Percentiles rank a stretch among this genome's conserved stretches.
These are phyloP conservation scores for Eristalis arbustorum DNA, from an alignment of 2,888 invertebrate species.

Conservation along the genomic window DNA sequence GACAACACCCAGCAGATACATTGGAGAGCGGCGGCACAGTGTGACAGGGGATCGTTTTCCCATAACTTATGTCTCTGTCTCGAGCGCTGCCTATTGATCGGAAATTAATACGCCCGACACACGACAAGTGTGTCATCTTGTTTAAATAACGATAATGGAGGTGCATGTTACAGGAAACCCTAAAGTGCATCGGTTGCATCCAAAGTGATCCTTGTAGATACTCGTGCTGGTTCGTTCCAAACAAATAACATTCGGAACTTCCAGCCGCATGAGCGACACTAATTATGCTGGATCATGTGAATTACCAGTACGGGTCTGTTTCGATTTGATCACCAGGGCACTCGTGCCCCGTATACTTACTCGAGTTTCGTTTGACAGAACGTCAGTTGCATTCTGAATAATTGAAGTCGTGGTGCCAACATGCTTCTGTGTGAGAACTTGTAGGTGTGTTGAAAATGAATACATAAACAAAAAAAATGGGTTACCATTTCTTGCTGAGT, in stretches of 20 bases:
- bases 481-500: too few species aligned
- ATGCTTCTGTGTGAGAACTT: too few species aligned
- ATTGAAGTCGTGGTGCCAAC: too few species aligned
- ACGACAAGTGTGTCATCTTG: conserved; percentile 71
- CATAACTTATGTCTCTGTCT: conserved; percentile 65
- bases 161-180: conserved; percentile 70
- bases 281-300: conserved; percentile 44
- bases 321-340: conserved; percentile 15
- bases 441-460: too few species aligned
- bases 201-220: conserved; percentile 56
- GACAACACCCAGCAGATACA: conserved; percentile 49
- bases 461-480: too few species aligned
- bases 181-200: conserved; percentile 69
- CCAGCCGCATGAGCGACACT: conserved; percentile 39
- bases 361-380: conserved; percentile 35
- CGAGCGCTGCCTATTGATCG: conserved; percentile 70
- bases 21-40: conserved; percentile 33
- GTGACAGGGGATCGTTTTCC: conserved; percentile 55
- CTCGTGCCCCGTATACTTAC: conserved; percentile 10
- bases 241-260: conserved; percentile 1
- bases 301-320: conserved; percentile 27
- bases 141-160: conserved; percentile 70
- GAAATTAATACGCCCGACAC: conserved; percentile 70
- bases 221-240: neutral
- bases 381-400: conserved; percentile 8